Evolutionary conservation across 2,888 invertebrate species (phyloP).

Genomic region (Taenaris catops): DNA sequence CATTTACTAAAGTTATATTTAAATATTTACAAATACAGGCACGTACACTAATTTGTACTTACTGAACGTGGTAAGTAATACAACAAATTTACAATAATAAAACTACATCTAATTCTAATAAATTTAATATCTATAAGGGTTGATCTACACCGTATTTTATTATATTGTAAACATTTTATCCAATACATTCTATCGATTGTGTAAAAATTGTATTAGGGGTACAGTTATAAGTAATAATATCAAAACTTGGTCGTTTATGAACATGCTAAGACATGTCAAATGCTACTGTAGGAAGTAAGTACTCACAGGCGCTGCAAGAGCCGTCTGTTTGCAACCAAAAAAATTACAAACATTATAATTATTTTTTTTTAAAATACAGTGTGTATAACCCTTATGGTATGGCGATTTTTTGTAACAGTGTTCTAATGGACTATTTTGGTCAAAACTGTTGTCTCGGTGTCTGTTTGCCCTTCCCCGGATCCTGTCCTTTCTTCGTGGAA

Average conservation of each 20-base stretch:
- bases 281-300: conserved; percentile 8
- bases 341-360: neutral
- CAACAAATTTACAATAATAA: neutral
- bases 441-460: conserved; percentile 33
- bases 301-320: conserved; percentile 21
- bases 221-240: too few species aligned
- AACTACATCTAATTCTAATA: neutral
- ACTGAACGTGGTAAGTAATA: neutral
- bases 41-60: conserved; percentile 16
- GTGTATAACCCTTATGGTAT: conserved; percentile 20
- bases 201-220: too few species aligned
- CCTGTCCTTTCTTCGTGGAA: conserved; percentile 49
- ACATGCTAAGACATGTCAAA: conserved; percentile 14
- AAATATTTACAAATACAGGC: conserved; percentile 8
- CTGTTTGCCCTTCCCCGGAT: conserved; percentile 48
- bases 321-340: conserved; percentile 15
- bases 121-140: too few species aligned
- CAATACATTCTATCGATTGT: too few species aligned
- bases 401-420: conserved; percentile 3
- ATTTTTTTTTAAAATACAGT: conserved; percentile 9
- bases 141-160: conserved; percentile 13
- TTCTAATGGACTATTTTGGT: conserved; percentile 10
- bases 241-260: too few species aligned
- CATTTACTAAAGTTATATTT: too few species aligned
- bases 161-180: too few species aligned